A percentile compares a stretch with the other conserved stretches of the same genome.
These are phyloP conservation scores for Lasioglossum lativentre DNA, from an alignment of 2,888 invertebrate genomes.

Conservation along the genomic window DNA sequence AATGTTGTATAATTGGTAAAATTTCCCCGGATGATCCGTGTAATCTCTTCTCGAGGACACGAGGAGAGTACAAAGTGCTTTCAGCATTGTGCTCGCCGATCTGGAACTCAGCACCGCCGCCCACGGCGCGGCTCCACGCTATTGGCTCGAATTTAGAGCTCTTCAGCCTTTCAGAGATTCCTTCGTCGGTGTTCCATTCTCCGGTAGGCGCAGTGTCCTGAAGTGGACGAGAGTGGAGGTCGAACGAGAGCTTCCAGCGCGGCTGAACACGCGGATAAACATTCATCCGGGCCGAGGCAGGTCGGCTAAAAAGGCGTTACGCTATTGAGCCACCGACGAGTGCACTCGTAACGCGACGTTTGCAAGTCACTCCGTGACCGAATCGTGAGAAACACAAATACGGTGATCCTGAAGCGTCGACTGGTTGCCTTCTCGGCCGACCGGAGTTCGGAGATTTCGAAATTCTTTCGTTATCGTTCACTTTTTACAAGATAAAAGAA, in stretches of 20 bases:
- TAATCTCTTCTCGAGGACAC: not conserved
- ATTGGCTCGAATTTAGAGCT: conserved; percentile 73
- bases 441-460: not conserved
- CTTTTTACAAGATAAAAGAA: too few species aligned
- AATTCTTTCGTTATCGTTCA: not conserved
- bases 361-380: conserved; percentile 83
- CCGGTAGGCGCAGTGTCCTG: conserved; percentile 43
- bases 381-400: conserved; percentile 84
- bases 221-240: conserved; percentile 61
- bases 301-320: conserved; percentile 66
- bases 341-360: conserved; percentile 75
- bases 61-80: not conserved
- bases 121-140: conserved; percentile 47
- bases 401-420: conserved; percentile 35
- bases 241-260: conserved; percentile 60
- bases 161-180: conserved; percentile 61
- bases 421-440: not conserved
- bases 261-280: conserved; percentile 67
- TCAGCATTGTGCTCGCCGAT: conserved; percentile 36
- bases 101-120: conserved; percentile 55
- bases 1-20: not conserved
- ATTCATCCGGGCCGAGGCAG: conserved; percentile 58
- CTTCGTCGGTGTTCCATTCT: conserved; percentile 59
- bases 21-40: not conserved
- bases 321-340: conserved; percentile 72